Percentiles rank a stretch among this genome's conserved stretches.
phyloP scores from a whole-genome alignment of 2,113 vertebrate genomes.

The Rattus norvegicus region DNA sequence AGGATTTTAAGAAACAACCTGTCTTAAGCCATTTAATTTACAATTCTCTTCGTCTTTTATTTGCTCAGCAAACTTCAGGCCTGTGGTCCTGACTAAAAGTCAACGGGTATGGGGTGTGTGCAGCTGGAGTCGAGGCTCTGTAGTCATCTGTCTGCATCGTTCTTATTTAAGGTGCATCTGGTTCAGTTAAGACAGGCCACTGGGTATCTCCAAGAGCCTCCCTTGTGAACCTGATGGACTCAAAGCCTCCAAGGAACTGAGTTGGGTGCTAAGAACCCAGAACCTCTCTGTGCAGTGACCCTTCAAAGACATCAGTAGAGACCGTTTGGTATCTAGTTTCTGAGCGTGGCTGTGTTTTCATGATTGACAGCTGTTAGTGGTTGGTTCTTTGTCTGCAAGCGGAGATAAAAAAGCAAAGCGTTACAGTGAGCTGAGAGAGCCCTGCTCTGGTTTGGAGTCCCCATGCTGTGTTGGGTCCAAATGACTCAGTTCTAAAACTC shows the following conservation, averaged over 20 bases:
- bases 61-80: constrained; percentile 40
- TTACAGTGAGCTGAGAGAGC: not conserved
- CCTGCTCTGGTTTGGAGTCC: constrained; percentile 35
- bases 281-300: constrained; percentile 54
- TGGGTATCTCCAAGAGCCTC: not conserved
- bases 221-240: not conserved
- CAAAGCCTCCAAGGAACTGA: not conserved
- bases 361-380: constrained; percentile 50
- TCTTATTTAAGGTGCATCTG: constrained; percentile 55
- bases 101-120: not conserved
- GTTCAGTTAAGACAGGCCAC: constrained; percentile 10
- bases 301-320: constrained; percentile 47
- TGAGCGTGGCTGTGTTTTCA: constrained; percentile 7
- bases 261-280: not conserved
- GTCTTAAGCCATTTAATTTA: constrained; percentile 60
- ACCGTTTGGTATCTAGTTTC: not conserved
- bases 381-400: constrained; percentile 52
- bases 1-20: constrained; percentile 55
- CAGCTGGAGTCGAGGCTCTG: constrained; percentile 1
- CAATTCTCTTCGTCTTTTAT: constrained; percentile 53
- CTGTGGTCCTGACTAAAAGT: not conserved
- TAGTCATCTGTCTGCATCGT: constrained; percentile 16
- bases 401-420: not conserved
- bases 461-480: constrained; percentile 56
- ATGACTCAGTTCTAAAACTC: constrained; percentile 73